Evolutionary conservation across 2,797 vertebrate species (phyloP), one percentile per base, ranked within the genome.

Genomic region (Danio jaintianensis): DNA sequence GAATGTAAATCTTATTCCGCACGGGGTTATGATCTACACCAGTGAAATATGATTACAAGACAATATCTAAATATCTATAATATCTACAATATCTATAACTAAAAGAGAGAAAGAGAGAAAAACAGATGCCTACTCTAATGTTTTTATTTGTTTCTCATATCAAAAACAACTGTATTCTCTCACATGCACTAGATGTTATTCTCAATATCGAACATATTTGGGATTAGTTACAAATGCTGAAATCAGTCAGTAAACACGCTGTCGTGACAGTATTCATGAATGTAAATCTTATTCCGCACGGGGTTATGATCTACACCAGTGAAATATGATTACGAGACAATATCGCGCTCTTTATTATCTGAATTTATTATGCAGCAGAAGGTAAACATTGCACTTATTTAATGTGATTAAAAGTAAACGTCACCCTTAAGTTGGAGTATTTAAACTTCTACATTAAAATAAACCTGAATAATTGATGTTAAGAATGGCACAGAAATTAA

Each of bases 1-100:
- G 75, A 68, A 78, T 68, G 64, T 38, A 69, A 78, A 78, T 78
- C 29, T 40, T 50, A 48, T 69, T 78, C 53, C 22, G 2, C 42
- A 29, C 3, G 63, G 42, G 63, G 43, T 47, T 76, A 66, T 9
- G 40, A 55, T 45, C 52, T 36, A 68, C 63, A 48, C 22, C 11
- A 15, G 53, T 48, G 29, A 78, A 69, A 68, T 29, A 29, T 29
- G 29, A 29, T 29, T 29, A 29, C 29, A 29, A 29, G 29, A 29
- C 29, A 29, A n/a, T n/a, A n/a, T n/a, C n/a, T n/a, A n/a, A n/a
- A n/a, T n/a, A n/a, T n/a, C n/a, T n/a, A n/a, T n/a, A n/a, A n/a
- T n/a, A n/a, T n/a, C n/a, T n/a, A n/a, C n/a, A n/a, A n/a, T n/a
- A n/a, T n/a, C n/a, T n/a, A n/a, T n/a, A n/a, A n/a, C n/a, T n/a